These are phyloP conservation scores for Pelmatolapia mariae DNA, from an alignment of 2,113 vertebrate genomes.

Conservation along the genomic window DNA sequence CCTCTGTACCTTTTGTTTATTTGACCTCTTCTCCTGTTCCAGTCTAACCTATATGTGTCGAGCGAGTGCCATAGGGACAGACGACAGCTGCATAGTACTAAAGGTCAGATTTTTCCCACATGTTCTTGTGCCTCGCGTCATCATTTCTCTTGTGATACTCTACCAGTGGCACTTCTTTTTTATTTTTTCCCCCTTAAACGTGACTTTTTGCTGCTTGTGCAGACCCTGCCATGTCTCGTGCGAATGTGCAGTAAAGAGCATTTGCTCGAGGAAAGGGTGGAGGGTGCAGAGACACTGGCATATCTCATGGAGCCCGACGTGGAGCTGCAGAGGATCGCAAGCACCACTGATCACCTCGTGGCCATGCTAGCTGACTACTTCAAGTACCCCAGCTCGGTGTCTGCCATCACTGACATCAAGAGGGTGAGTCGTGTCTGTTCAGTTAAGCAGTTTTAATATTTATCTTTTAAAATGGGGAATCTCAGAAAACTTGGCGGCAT, in stretches of 20 bases:
- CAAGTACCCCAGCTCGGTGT: slow-evolving; percentile 98
- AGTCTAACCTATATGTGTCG: slow-evolving; percentile 99
- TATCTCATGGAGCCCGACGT: slow-evolving; percentile 96
- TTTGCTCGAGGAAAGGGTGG: slow-evolving; percentile 91
- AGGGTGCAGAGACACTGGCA: slow-evolving; percentile 94
- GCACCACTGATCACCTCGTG: slow-evolving; percentile 95
- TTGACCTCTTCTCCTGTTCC: background rate
- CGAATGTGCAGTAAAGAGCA: slow-evolving; percentile 98
- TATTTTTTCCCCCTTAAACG: background rate
- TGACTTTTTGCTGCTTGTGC: background rate
- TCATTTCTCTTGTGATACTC: background rate
- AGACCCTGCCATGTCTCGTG: slow-evolving; percentile 96
- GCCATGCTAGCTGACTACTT: slow-evolving; percentile 98
- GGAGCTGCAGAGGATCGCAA: slow-evolving; percentile 95
- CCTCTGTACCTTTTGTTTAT: background rate
- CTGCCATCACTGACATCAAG: slow-evolving; percentile 97
- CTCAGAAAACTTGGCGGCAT: background rate
- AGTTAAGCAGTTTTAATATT: background rate
- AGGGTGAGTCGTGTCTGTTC: slow-evolving; percentile 74
- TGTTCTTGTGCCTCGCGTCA: background rate
- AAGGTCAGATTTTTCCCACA: slow-evolving; percentile 74
- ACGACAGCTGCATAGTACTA: slow-evolving; percentile 87
- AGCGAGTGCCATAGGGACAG: slow-evolving; percentile 92
- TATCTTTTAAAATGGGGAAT: background rate
- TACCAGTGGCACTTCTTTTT: background rate